Evolutionary conservation across 2,888 invertebrate species (phyloP).

Genomic region (Macrosoma leucophasiata): DNA sequence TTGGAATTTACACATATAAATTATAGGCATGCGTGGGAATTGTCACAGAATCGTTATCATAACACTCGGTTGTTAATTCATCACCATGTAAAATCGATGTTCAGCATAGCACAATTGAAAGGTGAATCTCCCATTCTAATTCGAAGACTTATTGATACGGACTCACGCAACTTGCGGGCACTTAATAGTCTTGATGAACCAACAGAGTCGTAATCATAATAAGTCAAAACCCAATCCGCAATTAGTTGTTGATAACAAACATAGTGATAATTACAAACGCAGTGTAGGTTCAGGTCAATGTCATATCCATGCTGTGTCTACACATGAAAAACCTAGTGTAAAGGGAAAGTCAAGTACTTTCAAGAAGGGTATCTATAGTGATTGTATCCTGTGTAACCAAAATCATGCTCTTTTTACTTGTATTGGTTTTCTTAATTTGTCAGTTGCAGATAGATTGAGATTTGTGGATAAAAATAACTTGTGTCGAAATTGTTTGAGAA

Average conservation of each 20-base stretch:
- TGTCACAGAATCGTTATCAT: slow-evolving; percentile 17
- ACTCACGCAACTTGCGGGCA: slow-evolving; percentile 20
- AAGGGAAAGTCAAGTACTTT: background rate
- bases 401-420: slow-evolving; percentile 11
- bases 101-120: slow-evolving; percentile 11
- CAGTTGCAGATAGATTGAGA: slow-evolving; percentile 2
- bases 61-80: slow-evolving; percentile 20
- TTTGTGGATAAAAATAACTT: slow-evolving; percentile 4
- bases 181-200: slow-evolving; percentile 17
- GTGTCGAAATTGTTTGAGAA: slow-evolving; percentile 9
- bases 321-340: background rate
- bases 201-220: slow-evolving; percentile 6
- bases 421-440: slow-evolving; percentile 6
- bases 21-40: slow-evolving; percentile 20
- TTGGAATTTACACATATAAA: slow-evolving; percentile 22
- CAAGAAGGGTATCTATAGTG: background rate
- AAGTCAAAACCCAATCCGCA: background rate
- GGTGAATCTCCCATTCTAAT: slow-evolving; percentile 18
- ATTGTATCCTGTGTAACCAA: slow-evolving; percentile 2
- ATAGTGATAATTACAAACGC: background rate
- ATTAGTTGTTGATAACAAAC: background rate
- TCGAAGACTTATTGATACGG: slow-evolving; percentile 18
- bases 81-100: slow-evolving; percentile 22
- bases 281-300: no score
- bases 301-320: no score